Evolutionary conservation across 2,113 vertebrate species (phyloP).

Genomic region (Fregata magnificens): DNA sequence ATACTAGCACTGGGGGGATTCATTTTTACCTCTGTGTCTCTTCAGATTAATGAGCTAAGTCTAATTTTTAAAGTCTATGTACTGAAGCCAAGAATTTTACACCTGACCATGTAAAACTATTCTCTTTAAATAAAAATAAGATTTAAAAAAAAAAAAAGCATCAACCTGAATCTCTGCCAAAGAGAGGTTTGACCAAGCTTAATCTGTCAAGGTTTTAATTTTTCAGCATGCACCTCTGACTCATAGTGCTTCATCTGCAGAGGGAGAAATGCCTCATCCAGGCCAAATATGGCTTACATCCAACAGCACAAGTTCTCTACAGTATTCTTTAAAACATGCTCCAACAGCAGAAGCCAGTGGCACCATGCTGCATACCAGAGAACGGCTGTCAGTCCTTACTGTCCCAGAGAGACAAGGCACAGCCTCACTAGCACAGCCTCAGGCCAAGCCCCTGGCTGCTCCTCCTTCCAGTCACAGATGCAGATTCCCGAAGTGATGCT

Average conservation of each 20-base stretch:
- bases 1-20: not conserved
- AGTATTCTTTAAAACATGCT: not conserved
- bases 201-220: not conserved
- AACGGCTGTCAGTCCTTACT: not conserved
- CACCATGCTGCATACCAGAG: rapidly evolving
- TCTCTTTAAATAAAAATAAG: not conserved
- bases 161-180: not conserved
- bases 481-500: rapidly evolving
- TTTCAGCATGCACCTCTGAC: not conserved
- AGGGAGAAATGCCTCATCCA: not conserved
- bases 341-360: not conserved
- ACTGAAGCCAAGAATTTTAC: not conserved
- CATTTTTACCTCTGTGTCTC: not conserved
- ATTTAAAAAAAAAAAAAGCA: not conserved
- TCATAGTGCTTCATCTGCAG: not conserved
- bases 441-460: rapidly evolving
- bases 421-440: not conserved
- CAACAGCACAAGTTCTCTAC: not conserved
- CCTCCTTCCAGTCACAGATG: rapidly evolving
- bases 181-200: not conserved
- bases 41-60: not conserved
- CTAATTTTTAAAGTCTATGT: not conserved
- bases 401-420: rapidly evolving
- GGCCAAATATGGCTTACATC: not conserved
- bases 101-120: not conserved